These are phyloP conservation scores for Macrochelys suwanniensis DNA, from an alignment of 2,797 vertebrate genomes.

Conservation along the genomic window DNA sequence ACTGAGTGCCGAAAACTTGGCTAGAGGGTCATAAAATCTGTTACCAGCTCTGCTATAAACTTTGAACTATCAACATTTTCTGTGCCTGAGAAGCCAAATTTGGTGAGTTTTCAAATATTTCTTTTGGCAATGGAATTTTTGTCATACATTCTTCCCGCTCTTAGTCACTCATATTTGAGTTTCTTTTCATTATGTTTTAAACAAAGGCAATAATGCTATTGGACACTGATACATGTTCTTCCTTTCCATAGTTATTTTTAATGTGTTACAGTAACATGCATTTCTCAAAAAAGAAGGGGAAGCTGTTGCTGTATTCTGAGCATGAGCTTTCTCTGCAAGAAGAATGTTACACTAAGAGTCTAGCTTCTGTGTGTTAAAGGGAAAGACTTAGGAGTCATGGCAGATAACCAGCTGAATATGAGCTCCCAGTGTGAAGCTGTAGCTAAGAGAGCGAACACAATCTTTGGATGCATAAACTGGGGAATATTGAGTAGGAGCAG, in stretches of 20 bases:
- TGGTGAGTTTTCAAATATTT: slow-evolving; percentile 19
- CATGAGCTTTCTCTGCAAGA: not conserved
- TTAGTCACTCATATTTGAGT: not conserved
- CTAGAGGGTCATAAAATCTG: not conserved
- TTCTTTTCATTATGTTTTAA: not conserved
- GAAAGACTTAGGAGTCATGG: not conserved
- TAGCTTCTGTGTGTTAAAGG: not conserved
- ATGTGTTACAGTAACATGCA: not conserved
- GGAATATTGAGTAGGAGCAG: not conserved
- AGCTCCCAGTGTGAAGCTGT: not conserved
- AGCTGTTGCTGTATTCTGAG: not conserved
- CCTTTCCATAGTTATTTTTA: not conserved
- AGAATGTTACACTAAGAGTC: not conserved
- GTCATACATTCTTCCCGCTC: not conserved
- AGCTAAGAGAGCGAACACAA: not conserved
- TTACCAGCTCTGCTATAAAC: not conserved
- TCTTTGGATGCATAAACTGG: not conserved
- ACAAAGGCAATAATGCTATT: not conserved
- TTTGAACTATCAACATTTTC: slow-evolving; percentile 19
- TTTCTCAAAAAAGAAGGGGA: not conserved
- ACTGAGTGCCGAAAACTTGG: slow-evolving; percentile 15
- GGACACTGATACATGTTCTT: not conserved
- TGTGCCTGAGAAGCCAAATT: slow-evolving; percentile 8
- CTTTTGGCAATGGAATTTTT: slow-evolving; percentile 12
- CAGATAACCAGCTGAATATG: not conserved